Percentiles rank a stretch among this genome's conserved stretches.
Evolutionary conservation across 35 echinoderm and acorn worm genomes (phyloP).

Genomic region (Holothuria glaberrima): DNA sequence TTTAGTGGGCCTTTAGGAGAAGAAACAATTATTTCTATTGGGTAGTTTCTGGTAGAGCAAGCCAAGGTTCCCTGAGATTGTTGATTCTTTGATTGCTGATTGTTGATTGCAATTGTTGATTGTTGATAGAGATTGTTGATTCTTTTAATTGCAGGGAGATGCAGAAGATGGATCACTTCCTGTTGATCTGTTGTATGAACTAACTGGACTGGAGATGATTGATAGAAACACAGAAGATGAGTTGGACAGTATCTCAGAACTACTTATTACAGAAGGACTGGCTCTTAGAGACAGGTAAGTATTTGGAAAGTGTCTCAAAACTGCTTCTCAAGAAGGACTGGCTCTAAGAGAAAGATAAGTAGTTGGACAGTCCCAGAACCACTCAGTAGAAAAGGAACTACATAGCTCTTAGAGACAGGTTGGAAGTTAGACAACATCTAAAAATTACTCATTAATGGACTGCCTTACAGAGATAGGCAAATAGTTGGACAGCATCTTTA

Average conservation of each 20-base stretch:
- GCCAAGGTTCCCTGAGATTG: not conserved
- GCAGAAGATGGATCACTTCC: constrained; percentile 56
- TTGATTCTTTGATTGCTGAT: not conserved
- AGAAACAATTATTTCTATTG: too few species aligned
- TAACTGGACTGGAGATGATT: constrained; percentile 69
- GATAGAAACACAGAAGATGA: constrained; percentile 70
- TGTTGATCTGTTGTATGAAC: constrained; percentile 85
- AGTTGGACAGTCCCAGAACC: not conserved
- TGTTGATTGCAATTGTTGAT: too few species aligned
- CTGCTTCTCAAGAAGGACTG: too few species aligned
- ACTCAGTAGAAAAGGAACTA: too few species aligned
- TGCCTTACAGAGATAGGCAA: constrained; percentile 54
- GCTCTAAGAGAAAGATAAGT: too few species aligned
- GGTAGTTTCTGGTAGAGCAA: too few species aligned
- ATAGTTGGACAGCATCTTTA: constrained; percentile 65
- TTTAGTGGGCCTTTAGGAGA: too few species aligned
- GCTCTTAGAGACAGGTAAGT: constrained; percentile 69
- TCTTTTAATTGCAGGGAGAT: constrained; percentile 64
- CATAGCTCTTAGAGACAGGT: too few species aligned
- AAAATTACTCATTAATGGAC: constrained; percentile 68
- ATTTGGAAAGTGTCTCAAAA: not conserved
- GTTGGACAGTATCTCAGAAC: constrained; percentile 72
- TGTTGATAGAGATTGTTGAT: too few species aligned
- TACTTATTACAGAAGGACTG: constrained; percentile 77
- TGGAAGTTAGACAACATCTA: constrained; percentile 68